Evolutionary conservation across 2,113 vertebrate genomes (phyloP).

Genomic region (Otus sunia): DNA sequence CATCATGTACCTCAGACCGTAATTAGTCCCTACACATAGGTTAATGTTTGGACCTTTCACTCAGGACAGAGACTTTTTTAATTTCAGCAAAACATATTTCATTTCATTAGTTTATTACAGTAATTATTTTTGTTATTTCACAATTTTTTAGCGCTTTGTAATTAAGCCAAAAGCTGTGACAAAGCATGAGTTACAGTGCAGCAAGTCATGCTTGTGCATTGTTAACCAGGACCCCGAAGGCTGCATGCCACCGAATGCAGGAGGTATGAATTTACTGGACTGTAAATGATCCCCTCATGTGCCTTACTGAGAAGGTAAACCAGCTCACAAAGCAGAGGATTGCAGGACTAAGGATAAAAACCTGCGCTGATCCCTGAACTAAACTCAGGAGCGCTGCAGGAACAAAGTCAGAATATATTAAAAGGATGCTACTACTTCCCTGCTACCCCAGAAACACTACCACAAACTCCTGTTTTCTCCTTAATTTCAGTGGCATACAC

Average conservation of each 20-base stretch:
- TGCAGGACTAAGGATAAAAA: neutral
- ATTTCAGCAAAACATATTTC: constrained; percentile 14
- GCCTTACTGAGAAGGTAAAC: constrained; percentile 2
- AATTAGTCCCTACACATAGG: neutral
- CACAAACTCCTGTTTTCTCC: neutral
- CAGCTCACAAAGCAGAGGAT: constrained; percentile 5
- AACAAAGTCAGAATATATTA: neutral
- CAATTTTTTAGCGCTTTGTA: constrained; percentile 39
- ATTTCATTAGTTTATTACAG: constrained; percentile 22
- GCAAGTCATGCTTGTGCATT: neutral
- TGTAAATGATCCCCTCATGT: constrained; percentile 26
- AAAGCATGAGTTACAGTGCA: neutral
- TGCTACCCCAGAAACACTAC: neutral
- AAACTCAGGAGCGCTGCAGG: neutral
- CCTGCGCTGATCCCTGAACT: neutral
- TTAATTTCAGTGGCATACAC: neutral
- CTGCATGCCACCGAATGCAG: fast-evolving
- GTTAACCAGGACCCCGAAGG: neutral
- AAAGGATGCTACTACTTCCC: neutral
- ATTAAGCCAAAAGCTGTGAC: constrained; percentile 27
- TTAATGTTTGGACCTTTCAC: neutral
- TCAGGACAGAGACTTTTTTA: neutral
- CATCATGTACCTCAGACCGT: fast-evolving
- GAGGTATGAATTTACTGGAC: constrained; percentile 11
- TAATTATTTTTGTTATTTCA: constrained; percentile 49